Evolutionary conservation across 2,113 vertebrate genomes (phyloP), one percentile per base, ranked within the genome.

Genomic region (Ginglymostoma cirratum): DNA sequence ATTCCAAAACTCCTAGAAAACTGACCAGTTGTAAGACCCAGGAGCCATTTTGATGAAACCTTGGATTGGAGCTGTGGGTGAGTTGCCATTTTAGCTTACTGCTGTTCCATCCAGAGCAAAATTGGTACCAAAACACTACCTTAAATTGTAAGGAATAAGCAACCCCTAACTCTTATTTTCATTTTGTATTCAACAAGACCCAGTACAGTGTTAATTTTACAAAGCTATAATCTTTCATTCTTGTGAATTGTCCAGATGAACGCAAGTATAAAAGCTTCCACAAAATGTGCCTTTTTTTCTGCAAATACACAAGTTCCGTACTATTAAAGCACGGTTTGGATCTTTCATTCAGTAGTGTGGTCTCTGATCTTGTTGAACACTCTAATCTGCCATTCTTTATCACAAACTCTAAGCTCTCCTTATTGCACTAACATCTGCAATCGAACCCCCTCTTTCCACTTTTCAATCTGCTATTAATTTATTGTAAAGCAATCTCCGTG

Each of bases 351-450:
- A 95, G 72, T 52, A 52, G 12, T 30, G 38, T 72, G 27, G 72
- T 72, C 94, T 34, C 69, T 95, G 34, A 3, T 52, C 30, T 69
- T 76, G 15, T 94, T 76, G 72, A 95, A 95, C 76, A 95, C 69
- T 95, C 66, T 45, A 38, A 95, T 95, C 94, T 95, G 94, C 72
- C 27, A 52, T 52, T 52, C 45, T 76, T 48, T 72, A 72, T 52
- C 34, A 95, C 69, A 95, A 95, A 45, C 69, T 95, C 67, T 42
- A 95, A 95, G 52, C 94, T 95, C 45, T 34, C 93, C n/a, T 95
- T 95, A 95, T 72, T 27, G 14, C 93, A 95, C 72, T 72, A 30
- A 27, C 27, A 72, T 27, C 70, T 72, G 27, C 70, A 76, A 10
- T 61, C 30, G 8, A 76, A 6, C 72, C 72, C n/a, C n/a, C n/a